These are phyloP conservation scores for Micrasema minimum DNA, from an alignment of 1,140 invertebrate species.

Conservation along the genomic window DNA sequence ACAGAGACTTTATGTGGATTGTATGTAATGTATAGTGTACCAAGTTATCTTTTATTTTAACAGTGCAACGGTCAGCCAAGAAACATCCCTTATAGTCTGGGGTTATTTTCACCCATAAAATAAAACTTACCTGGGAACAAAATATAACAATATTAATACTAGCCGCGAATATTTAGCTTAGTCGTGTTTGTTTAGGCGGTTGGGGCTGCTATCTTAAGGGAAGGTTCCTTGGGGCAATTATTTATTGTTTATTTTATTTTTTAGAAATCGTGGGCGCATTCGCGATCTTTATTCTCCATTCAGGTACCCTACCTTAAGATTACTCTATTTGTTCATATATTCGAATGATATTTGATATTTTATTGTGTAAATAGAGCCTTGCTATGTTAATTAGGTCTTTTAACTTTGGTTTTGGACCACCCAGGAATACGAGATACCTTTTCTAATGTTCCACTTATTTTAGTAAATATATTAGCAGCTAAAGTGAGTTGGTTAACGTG, in stretches of 20 bases:
- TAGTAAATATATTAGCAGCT: too few relatives aligned
- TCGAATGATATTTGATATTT: constrained; percentile 31
- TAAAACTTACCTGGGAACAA: constrained; percentile 42
- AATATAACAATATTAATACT: too few relatives aligned
- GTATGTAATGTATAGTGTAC: too few relatives aligned
- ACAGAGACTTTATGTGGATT: too few relatives aligned
- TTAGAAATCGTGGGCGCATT: constrained; percentile 21
- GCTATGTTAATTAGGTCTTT: too few relatives aligned
- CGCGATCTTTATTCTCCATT: constrained; percentile 18
- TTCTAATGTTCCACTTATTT: too few relatives aligned
- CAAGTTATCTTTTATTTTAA: too few relatives aligned
- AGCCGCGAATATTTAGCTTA: constrained; percentile 50
- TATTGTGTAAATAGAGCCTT: too few relatives aligned
- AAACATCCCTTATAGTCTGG: neutral
- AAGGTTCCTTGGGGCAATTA: too few relatives aligned
- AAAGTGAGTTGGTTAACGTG: too few relatives aligned
- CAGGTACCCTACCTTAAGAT: constrained; percentile 15
- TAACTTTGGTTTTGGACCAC: too few relatives aligned
- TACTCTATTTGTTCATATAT: constrained; percentile 3
- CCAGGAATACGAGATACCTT: too few relatives aligned
- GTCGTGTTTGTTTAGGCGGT: constrained; percentile 50
- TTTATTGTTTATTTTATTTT: constrained; percentile 50
- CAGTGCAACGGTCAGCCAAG: constrained; percentile 37
- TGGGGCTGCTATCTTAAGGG: constrained; percentile 41
- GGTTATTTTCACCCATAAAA: constrained; percentile 37